Base-by-base conservation (phyloP, 2,888 invertebrate genomes). In the Sycophila texana region DNA sequence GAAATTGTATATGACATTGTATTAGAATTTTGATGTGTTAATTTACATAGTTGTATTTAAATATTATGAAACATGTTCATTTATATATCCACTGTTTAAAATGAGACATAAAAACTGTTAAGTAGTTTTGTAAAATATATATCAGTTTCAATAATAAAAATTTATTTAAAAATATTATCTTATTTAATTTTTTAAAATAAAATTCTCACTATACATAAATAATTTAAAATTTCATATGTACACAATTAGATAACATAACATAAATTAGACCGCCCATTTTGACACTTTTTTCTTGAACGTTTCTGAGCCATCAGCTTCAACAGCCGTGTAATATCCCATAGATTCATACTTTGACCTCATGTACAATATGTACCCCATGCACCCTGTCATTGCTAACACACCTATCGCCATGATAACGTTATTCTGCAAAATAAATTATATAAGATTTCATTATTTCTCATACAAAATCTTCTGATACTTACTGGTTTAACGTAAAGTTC, bases 401-500 rank as follows among this genome's bases (percentile, higher is more conserved):
- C 98, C 98, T 82, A 97, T 86, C 51, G 93, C 94, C 97, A 98
- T 98, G 82, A 97, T 93, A 3, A 95, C 92, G 85, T 95, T 94
- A 91, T 98, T 98, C 97, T 97, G 92, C 83, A 93, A 93, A 87
- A 86, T 86, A 61, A 39, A 70, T 65, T 57, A 57, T 20, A 57
- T 61, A 10, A 68, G 1, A 72, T 75, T 55, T 18, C 26, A 26
- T 53, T 58, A 13, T 57, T 20, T 16, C 5, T 57, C 55, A 60
- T 22, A 65, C 18, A 22, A 70, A 65, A 7, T 10, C 39, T 47
- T 72, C 20, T 58, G 49, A 58, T 78, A 67, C 55, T 93, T 92
- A 98, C 98, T 81, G 97, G 98, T 91, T 95, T 96, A 0, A 95
- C 94, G 89, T 97, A 98, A 1, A 98, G 92, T 91, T 98, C 98